Percentiles rank a stretch among this genome's conserved stretches.
Evolutionary conservation across 2,888 invertebrate species (phyloP).

Genomic region (Idaea dimidiata): DNA sequence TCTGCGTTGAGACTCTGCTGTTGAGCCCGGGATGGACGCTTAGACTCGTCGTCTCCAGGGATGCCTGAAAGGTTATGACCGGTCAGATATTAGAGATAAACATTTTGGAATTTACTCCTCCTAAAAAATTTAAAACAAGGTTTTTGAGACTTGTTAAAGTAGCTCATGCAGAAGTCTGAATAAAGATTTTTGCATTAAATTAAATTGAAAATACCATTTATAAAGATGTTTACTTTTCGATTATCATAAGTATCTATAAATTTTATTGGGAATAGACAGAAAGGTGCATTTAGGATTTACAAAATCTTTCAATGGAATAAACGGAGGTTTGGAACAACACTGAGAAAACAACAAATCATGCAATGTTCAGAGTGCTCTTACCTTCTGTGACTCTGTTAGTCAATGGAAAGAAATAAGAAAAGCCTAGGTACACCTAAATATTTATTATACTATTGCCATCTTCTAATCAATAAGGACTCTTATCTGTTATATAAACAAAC

Average conservation of each 20-base stretch:
- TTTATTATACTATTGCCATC: neutral
- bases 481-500: neutral
- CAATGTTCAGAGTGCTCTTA: neutral
- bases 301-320: too few species aligned
- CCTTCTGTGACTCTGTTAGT: neutral
- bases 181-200: too few species aligned
- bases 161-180: too few species aligned
- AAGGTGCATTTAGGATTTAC: too few species aligned
- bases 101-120: neutral
- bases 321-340: neutral
- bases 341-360: neutral
- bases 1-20: slow-evolving; percentile 95
- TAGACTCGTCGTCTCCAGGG: slow-evolving; percentile 91
- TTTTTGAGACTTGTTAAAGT: too few species aligned
- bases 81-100: neutral
- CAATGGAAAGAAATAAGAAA: neutral
- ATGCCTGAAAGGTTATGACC: slow-evolving; percentile 59
- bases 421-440: neutral
- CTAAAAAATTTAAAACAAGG: neutral
- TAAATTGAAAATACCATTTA: too few species aligned
- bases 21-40: slow-evolving; percentile 92
- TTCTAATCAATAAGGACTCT: neutral
- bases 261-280: too few species aligned
- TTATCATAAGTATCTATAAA: too few species aligned
- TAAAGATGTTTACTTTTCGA: too few species aligned